A percentile compares a stretch with the other conserved stretches of the same genome.
Evolutionary conservation across 2,888 invertebrate genomes (phyloP).

Genomic region (Nesidiocoris tenuis): DNA sequence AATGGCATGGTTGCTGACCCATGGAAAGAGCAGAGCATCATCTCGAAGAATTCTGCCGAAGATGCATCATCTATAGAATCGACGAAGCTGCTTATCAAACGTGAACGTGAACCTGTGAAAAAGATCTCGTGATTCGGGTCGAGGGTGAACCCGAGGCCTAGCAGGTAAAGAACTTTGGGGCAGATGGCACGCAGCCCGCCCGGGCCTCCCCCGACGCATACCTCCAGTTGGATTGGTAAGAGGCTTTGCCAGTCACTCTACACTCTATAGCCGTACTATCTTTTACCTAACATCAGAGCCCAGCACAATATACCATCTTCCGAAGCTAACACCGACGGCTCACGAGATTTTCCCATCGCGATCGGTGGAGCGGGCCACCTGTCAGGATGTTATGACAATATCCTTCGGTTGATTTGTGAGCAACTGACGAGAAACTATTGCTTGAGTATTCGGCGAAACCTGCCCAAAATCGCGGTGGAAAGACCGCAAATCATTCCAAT

Average conservation of each 20-base stretch:
- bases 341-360: neutral
- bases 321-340: neutral
- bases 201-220: neutral
- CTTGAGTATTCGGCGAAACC: neutral
- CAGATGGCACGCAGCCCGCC: conserved; percentile 24
- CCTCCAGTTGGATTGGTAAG: neutral
- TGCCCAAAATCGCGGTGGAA: too few species aligned
- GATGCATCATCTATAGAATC: too few species aligned
- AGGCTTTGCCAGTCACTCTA: neutral
- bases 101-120: too few species aligned
- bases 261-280: neutral
- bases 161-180: conserved; percentile 6
- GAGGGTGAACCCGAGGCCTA: neutral
- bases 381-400: conserved; percentile 31
- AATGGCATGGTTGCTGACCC: too few species aligned
- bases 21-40: too few species aligned
- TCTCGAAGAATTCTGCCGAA: too few species aligned
- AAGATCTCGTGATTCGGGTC: conserved; percentile 4
- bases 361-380: conserved; percentile 3
- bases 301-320: neutral
- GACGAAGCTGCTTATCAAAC: too few species aligned
- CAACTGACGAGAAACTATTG: neutral
- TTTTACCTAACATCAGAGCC: neutral
- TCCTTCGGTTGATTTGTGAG: conserved; percentile 1
- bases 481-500: too few species aligned